Percentiles rank a stretch among this genome's conserved stretches.
Conservation (phyloP, 2,888 invertebrate genomes). For the Drosophila siamana region DNA sequence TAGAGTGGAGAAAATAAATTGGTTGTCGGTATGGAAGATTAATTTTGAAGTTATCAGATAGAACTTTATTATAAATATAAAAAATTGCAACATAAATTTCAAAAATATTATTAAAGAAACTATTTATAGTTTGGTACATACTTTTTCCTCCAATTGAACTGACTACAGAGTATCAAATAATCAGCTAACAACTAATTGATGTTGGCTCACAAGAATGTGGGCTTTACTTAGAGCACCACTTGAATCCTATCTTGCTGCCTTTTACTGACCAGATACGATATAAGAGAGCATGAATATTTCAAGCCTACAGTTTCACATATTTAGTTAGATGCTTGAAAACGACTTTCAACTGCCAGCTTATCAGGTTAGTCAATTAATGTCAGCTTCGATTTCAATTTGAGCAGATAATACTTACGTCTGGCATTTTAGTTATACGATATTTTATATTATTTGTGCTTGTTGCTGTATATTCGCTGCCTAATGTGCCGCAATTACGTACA, state of each 20-base stretch:
- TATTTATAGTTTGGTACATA: not conserved
- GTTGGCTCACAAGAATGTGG: not conserved
- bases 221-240: conserved; percentile 5
- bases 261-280: conserved; percentile 13
- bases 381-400: conserved; percentile 69
- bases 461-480: conserved; percentile 34
- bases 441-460: conserved; percentile 25
- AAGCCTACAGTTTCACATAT: conserved; percentile 24
- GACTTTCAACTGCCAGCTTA: conserved; percentile 57
- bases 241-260: conserved; percentile 14
- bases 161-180: conserved; percentile 11
- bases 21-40: not conserved
- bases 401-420: conserved; percentile 64
- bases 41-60: not conserved
- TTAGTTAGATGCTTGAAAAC: conserved; percentile 38
- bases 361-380: conserved; percentile 73
- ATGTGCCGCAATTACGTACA: conserved; percentile 72
- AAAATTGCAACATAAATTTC: not conserved
- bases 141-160: not conserved
- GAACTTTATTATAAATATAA: not conserved
- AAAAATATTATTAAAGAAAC: too few species aligned
- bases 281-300: conserved; percentile 19
- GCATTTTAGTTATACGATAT: conserved; percentile 55
- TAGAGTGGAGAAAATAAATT: not conserved
- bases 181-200: not conserved